Evolutionary conservation across 1,140 invertebrate genomes (phyloP).

Genomic region (Prorops nasuta): DNA sequence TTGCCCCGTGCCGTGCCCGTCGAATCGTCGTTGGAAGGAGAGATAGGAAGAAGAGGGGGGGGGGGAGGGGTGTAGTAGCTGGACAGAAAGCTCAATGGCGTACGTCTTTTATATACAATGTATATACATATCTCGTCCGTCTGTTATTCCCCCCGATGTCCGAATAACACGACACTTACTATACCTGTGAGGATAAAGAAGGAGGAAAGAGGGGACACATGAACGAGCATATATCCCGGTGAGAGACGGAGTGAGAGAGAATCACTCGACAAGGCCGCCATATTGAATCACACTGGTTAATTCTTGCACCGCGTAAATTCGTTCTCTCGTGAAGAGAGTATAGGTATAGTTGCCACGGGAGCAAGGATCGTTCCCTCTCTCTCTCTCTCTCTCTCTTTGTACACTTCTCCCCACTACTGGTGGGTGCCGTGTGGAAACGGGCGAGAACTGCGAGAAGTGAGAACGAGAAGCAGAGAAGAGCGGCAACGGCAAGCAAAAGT

Average conservation of each 20-base stretch:
- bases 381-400: neutral
- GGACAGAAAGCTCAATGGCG: no score
- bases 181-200: neutral
- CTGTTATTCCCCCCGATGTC: neutral
- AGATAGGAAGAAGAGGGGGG: neutral
- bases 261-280: conserved; percentile 34
- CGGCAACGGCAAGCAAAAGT: no score
- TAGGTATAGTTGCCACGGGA: conserved; percentile 14
- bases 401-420: neutral
- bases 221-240: conserved; percentile 7
- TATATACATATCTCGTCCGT: conserved; percentile 18
- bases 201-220: conserved; percentile 18
- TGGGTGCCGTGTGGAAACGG: no score
- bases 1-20: conserved; percentile 7
- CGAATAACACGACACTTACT: neutral
- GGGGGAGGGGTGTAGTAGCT: neutral
- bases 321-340: conserved; percentile 20
- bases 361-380: conserved; percentile 1
- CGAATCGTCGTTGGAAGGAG: neutral
- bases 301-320: conserved; percentile 31
- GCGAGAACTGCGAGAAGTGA: no score
- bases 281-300: conserved; percentile 40
- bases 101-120: no score
- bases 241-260: neutral
- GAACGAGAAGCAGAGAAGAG: neutral